phyloP scores from a whole-genome alignment of 2,888 invertebrate species.

The Cheilosia pagana region DNA sequence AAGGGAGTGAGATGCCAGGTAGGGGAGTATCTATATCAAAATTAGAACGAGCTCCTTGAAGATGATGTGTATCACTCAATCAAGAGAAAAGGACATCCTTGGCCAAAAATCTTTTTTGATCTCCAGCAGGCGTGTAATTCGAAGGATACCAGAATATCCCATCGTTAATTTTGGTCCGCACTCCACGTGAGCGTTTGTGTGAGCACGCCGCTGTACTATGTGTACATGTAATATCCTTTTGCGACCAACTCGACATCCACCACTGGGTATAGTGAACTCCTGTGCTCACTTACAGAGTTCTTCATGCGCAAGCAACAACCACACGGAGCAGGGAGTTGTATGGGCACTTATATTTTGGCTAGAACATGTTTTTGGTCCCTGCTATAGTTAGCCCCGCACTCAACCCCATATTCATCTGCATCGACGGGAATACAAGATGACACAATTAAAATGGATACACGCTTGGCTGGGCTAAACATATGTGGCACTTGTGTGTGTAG shows the following conservation, averaged over 20 bases:
- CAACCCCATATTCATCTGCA: slow-evolving; percentile 33
- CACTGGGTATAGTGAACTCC: slow-evolving; percentile 39
- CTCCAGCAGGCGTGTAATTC: slow-evolving; percentile 65
- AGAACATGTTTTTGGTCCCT: slow-evolving; percentile 46
- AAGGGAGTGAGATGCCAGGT: slow-evolving; percentile 10
- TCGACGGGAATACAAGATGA: slow-evolving; percentile 73
- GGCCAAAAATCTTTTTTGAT: slow-evolving; percentile 64
- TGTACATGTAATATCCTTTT: slow-evolving; percentile 5
- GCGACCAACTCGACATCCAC: slow-evolving; percentile 1
- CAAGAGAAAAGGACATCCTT: slow-evolving; percentile 67
- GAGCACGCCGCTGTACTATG: no score
- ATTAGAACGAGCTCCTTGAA: slow-evolving; percentile 63
- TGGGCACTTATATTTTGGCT: slow-evolving; percentile 57
- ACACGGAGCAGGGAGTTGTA: slow-evolving; percentile 12
- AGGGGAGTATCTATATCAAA: slow-evolving; percentile 6
- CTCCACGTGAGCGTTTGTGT: not conserved
- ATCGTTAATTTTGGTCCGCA: slow-evolving; percentile 59
- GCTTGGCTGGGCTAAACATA: slow-evolving; percentile 62
- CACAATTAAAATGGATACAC: slow-evolving; percentile 73
- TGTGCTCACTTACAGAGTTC: slow-evolving; percentile 57
- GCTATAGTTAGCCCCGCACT: slow-evolving; percentile 2
- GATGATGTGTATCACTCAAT: slow-evolving; percentile 54
- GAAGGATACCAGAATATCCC: slow-evolving; percentile 57
- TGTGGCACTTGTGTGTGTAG: slow-evolving; percentile 46
- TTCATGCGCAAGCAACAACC: slow-evolving; percentile 69